A percentile compares a stretch with the other conserved stretches of the same genome.
Conservation (phyloP, 1,140 invertebrate genomes). For the Octopus bimaculoides region DNA sequence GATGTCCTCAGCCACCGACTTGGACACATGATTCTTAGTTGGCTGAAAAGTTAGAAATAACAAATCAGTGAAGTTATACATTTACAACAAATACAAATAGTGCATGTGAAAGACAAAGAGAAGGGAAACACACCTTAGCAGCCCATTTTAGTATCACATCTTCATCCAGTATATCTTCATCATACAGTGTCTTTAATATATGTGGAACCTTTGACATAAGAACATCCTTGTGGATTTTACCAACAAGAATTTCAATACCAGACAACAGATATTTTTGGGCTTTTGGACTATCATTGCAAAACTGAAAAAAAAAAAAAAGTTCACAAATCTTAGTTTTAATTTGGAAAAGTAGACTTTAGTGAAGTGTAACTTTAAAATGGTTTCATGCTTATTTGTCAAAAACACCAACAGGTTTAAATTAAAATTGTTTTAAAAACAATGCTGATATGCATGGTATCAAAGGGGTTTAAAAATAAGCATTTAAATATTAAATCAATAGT, state of each 20-base stretch:
- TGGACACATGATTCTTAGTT: slow-evolving; percentile 88
- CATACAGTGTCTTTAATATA: slow-evolving; percentile 92
- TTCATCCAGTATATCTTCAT: slow-evolving; percentile 92
- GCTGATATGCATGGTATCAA: no score
- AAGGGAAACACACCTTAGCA: slow-evolving; percentile 70
- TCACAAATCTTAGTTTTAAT: no score
- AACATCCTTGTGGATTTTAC: slow-evolving; percentile 72
- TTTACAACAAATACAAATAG: not conserved
- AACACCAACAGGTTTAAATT: no score
- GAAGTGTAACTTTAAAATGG: no score
- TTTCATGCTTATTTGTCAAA: no score
- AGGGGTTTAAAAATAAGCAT: no score
- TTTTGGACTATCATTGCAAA: slow-evolving; percentile 83
- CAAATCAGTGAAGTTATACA: not conserved
- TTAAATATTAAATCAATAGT: no score
- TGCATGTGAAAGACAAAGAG: not conserved
- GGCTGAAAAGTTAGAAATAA: slow-evolving; percentile 48
- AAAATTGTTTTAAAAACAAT: no score
- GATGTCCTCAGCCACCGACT: slow-evolving; percentile 88
- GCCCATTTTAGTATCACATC: slow-evolving; percentile 65
- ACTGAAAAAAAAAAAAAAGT: slow-evolving; percentile 64
- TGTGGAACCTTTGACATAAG: slow-evolving; percentile 85
- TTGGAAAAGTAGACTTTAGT: no score
- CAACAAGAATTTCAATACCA: slow-evolving; percentile 89
- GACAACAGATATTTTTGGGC: slow-evolving; percentile 94